These are phyloP conservation scores for Callithrix jacchus DNA, from an alignment of 2,113 vertebrate species.

Conservation along the genomic window DNA sequence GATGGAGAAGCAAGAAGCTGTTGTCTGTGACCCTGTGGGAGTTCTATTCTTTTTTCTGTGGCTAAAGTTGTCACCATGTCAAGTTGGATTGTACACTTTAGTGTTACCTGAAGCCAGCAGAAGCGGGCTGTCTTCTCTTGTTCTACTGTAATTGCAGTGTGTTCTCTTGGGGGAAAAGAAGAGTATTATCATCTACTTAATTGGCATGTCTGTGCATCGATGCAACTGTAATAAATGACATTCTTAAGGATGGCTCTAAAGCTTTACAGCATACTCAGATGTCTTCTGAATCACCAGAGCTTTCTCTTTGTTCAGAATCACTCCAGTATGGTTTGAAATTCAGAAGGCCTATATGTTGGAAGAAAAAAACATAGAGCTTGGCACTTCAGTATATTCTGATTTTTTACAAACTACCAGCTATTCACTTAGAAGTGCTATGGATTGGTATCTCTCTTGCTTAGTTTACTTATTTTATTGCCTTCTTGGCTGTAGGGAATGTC, in stretches of 20 bases:
- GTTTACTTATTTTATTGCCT: background rate
- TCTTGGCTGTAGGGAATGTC: background rate
- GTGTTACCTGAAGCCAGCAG: background rate
- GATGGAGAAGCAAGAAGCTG: background rate
- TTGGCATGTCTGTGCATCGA: conserved; percentile 43
- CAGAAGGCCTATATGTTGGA: background rate
- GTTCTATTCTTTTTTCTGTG: background rate
- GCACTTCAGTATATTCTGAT: background rate
- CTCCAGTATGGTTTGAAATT: background rate
- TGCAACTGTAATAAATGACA: conserved; percentile 4
- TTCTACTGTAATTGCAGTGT: conserved; percentile 19
- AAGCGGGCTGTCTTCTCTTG: background rate
- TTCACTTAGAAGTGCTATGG: background rate
- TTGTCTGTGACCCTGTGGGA: background rate
- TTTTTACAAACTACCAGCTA: fast-evolving
- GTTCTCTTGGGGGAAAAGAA: background rate
- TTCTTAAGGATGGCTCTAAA: background rate
- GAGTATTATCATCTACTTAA: conserved; percentile 21
- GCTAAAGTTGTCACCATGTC: background rate
- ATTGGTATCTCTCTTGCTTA: background rate
- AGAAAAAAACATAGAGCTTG: background rate
- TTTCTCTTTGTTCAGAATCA: background rate
- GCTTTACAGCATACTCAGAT: background rate
- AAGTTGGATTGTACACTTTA: background rate
- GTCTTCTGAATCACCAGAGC: conserved; percentile 4